phyloP scores from a whole-genome alignment of 2,113 vertebrate genomes.

The Forbesichthys papilliferus region DNA sequence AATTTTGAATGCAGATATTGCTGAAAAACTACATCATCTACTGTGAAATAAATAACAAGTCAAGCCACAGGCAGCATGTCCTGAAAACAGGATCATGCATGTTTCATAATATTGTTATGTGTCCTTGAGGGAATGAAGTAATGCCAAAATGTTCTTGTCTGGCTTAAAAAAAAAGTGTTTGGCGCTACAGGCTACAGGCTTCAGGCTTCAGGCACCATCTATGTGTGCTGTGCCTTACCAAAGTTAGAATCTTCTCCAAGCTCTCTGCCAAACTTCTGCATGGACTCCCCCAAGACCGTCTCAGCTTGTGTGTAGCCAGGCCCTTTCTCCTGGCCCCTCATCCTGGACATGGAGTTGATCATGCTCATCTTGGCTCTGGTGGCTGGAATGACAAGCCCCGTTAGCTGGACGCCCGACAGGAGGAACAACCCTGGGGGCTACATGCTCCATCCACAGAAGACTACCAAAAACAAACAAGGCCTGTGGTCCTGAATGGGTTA shows the following conservation, averaged over 20 bases:
- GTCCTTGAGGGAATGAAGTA: constrained; percentile 16
- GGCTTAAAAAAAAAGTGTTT: constrained; percentile 5
- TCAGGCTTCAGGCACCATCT: too few species aligned
- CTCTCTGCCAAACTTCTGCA: constrained; percentile 93
- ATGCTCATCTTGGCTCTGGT: constrained; percentile 98
- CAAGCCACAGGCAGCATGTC: constrained; percentile 11
- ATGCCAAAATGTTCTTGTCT: constrained; percentile 13
- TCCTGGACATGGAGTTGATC: constrained; percentile 99
- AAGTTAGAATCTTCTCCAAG: constrained; percentile 96
- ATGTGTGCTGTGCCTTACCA: constrained; percentile 75
- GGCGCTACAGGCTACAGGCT: background rate
- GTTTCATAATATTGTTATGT: constrained; percentile 26
- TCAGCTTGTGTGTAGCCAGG: constrained; percentile 96
- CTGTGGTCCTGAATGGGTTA: too few species aligned
- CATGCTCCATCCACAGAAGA: background rate
- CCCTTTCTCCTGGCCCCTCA: constrained; percentile 94
- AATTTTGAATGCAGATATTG: background rate
- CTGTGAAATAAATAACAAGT: constrained; percentile 14
- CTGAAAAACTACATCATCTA: constrained; percentile 1
- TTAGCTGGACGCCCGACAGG: background rate
- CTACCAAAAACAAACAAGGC: background rate
- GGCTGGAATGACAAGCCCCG: constrained; percentile 71
- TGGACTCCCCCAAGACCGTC: constrained; percentile 88
- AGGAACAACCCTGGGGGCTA: background rate
- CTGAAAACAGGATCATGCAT: constrained; percentile 34